Base-by-base conservation (phyloP, 2,888 invertebrate genomes). In the Allacma fusca region DNA sequence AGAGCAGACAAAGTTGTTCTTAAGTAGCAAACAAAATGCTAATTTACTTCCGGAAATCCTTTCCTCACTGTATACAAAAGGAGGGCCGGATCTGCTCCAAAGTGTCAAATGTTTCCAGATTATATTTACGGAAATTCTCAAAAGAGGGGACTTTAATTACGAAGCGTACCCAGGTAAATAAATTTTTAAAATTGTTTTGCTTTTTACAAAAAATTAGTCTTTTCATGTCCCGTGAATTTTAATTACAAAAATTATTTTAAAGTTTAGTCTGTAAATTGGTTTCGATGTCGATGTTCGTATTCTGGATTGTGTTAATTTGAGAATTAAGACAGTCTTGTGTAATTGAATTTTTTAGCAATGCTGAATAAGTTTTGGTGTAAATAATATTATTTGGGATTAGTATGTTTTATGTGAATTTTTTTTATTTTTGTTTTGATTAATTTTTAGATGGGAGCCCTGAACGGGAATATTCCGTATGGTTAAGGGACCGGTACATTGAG, bases 401-500 rank as follows among this genome's bases (percentile, higher is more conserved):
- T n/a, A n/a, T n/a, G n/a, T n/a, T n/a, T n/a, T n/a, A n/a, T n/a
- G n/a, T n/a, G n/a, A n/a, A n/a, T n/a, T n/a, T n/a, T n/a, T n/a
- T n/a, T n/a, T n/a, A n/a, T n/a, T n/a, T n/a, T n/a, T n/a, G n/a
- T n/a, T n/a, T n/a, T n/a, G n/a, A n/a, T n/a, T n/a, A n/a, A n/a
- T n/a, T n/a, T n/a, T n/a, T n/a, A n/a, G n/a, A n/a, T n/a, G n/a
- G n/a, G n/a, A n/a, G n/a, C n/a, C 88, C 91, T 0, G 92, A 92
- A 85, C 88, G 88, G 65, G 90, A 91, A 85, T 91, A 92, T 84
- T 89, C 89, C 79, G 88, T 89, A 85, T 94, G 93, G 93, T 86
- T 94, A 62, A 88, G 89, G 73, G 90, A 91, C 80, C 90, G 91
- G 77, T 95, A 93, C 85, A 91, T 91, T 78, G 90, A 91, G 81